Conservation (phyloP, 2,113 vertebrate species). For the Vulpes vulpes region DNA sequence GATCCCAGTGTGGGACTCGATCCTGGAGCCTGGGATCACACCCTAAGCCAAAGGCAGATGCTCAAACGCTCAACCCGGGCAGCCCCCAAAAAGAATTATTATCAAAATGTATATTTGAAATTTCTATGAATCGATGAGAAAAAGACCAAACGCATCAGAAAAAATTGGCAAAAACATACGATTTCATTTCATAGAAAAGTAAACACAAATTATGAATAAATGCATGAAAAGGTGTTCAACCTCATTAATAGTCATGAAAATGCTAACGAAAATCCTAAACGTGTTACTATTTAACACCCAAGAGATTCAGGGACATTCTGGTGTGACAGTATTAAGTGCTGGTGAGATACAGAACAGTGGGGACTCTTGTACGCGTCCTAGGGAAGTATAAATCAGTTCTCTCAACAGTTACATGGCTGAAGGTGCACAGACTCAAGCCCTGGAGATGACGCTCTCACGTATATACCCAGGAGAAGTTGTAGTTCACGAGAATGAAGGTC, state of each 20-base stretch:
- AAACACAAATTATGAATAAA: background rate
- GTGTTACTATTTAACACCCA: background rate
- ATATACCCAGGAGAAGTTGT: background rate
- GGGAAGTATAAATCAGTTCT: background rate
- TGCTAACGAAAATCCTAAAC: background rate
- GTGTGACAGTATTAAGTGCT: too few species aligned
- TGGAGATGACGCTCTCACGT: background rate
- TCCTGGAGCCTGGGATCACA: too few species aligned
- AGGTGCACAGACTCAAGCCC: background rate
- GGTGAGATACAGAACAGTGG: too few species aligned
- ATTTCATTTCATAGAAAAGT: background rate
- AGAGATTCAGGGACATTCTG: fast-evolving
- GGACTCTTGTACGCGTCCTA: background rate
- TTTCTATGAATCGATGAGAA: background rate
- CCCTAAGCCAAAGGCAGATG: too few species aligned
- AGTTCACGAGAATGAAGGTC: background rate
- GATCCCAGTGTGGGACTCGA: too few species aligned
- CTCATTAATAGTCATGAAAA: background rate
- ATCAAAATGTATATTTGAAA: background rate
- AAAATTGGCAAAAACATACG: background rate
- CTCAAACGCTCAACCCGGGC: too few species aligned
- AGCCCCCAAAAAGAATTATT: background rate
- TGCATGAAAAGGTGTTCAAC: background rate
- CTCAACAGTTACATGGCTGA: background rate
- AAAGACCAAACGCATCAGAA: background rate